Conservation (phyloP, 2,888 invertebrate species). For the Acleris emargana region DNA sequence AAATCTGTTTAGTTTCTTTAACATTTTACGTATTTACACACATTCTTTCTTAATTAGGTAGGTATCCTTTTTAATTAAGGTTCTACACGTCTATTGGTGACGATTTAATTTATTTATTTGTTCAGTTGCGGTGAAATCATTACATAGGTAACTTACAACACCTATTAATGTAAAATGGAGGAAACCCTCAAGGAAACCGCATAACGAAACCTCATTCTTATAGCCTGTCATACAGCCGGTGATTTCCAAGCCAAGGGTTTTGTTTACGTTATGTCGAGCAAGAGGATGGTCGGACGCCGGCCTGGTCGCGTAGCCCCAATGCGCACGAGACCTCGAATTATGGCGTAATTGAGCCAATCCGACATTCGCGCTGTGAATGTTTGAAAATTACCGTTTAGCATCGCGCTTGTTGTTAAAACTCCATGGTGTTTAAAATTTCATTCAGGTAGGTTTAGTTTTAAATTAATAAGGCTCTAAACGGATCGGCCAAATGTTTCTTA, state of each 20-base stretch:
- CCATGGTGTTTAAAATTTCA: background rate
- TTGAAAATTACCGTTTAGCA: conserved; percentile 31
- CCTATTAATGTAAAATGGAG: no score
- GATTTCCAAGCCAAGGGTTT: conserved; percentile 1
- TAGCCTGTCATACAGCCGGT: background rate
- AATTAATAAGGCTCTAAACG: no score
- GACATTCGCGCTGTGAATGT: conserved; percentile 34
- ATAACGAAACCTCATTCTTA: background rate
- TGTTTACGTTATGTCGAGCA: conserved; percentile 24
- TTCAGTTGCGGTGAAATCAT: no score
- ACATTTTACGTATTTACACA: no score
- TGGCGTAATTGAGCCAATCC: conserved; percentile 46
- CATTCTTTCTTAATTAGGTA: no score
- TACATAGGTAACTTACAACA: no score
- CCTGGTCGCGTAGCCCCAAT: conserved; percentile 38
- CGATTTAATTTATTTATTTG: no score
- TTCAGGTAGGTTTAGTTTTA: no score
- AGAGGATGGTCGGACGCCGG: conserved; percentile 23
- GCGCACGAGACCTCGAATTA: conserved; percentile 45
- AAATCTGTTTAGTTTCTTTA: background rate
- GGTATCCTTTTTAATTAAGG: no score
- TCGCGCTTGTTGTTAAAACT: conserved; percentile 19
- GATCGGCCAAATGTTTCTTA: no score
- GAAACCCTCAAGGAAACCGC: no score
- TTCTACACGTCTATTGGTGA: no score